Base-by-base conservation (phyloP, 2,797 vertebrate genomes). In the Nannoperca australis region DNA sequence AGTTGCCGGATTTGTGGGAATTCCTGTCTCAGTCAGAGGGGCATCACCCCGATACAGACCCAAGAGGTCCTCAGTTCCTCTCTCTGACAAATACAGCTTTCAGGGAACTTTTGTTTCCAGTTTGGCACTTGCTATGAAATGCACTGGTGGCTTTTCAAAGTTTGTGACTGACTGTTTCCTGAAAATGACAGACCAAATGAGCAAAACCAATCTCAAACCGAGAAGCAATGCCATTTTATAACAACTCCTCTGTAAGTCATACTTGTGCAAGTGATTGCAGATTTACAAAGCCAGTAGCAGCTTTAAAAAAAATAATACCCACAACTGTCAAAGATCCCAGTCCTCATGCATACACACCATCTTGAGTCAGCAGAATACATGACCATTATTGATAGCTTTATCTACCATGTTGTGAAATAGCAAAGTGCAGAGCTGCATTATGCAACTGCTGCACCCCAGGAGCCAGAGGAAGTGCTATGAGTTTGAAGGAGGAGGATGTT, bases 391-490 rank as follows among this genome's bases (percentile, higher is more conserved):
- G 14, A 20, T 6, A 40, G 2, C n/a, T 49, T 60, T 24, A 69
- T 30, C 44, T 36, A 18, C 40, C 54, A 27, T 38, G 47, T 53
- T 77, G 44, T 49, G 40, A 65, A 34, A 75, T 36, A 62, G 27
- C 34, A 51, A 1, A 36, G 76, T 18, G 18, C n/a, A 54, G 36
- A 70, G 64, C 47, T 65, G 68, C 67, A 44, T 10, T 58, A 38
- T 80, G 64, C 77, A 85, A 71, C 79, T 79, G 80, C 74, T 78
- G 73, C 65, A 76, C 38, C 63, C 62, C 70, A 84, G 66, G 44
- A 72, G 68, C 61, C 75, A 78, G 40, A 86, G 84, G 84, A 87
- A 89, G 87, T 85, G 64, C 77, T 42, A 68, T 4, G 62, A 51
- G 20, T 53, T 47, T 81, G n/a, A 47, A 76, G 69, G 51, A 27